Conservation (phyloP, 2,113 vertebrate genomes). For the Tachysurus fulvidraco region DNA sequence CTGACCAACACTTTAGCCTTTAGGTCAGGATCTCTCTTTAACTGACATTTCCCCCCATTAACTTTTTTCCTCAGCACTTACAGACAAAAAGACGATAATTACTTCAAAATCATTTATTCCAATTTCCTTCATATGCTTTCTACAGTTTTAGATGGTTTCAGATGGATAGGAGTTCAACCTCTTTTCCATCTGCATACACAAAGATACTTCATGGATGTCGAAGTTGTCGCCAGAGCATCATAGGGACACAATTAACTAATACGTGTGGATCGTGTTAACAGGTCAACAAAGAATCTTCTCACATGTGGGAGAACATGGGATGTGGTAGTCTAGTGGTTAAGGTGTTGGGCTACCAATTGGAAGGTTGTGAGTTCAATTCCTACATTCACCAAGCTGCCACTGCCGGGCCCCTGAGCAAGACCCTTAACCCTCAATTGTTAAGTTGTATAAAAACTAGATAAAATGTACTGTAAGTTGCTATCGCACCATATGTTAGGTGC, state of each 20-base stretch:
- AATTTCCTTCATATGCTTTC: background rate
- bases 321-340: too few species aligned
- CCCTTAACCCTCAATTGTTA: too few species aligned
- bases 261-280: slow-evolving; percentile 19
- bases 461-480: too few species aligned
- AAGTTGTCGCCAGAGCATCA: background rate
- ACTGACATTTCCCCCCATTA: background rate
- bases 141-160: background rate
- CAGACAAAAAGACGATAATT: background rate
- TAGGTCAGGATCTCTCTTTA: background rate
- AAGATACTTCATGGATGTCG: slow-evolving; percentile 35
- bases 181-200: background rate
- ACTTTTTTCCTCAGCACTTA: background rate
- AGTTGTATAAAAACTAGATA: too few species aligned
- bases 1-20: too few species aligned
- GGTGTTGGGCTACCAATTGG: too few species aligned
- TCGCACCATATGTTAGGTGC: too few species aligned
- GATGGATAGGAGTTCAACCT: background rate
- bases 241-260: too few species aligned
- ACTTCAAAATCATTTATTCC: background rate
- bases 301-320: too few species aligned
- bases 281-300: background rate
- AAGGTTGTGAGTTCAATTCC: too few species aligned
- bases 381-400: too few species aligned
- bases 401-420: too few species aligned